These are phyloP conservation scores for Thymallus thymallus DNA, from an alignment of 2,113 vertebrate species.

Conservation along the genomic window DNA sequence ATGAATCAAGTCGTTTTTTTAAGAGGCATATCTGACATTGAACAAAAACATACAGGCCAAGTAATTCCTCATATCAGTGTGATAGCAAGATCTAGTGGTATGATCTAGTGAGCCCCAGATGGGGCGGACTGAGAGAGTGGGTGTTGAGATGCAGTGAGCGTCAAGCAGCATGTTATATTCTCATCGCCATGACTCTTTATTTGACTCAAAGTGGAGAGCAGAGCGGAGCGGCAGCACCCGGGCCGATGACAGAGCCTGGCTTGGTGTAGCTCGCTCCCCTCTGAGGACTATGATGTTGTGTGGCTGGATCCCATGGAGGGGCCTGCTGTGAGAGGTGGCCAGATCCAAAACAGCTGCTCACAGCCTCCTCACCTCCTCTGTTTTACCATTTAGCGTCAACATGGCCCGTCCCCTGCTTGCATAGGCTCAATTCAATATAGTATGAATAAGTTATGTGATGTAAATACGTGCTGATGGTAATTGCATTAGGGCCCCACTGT, in stretches of 20 bases:
- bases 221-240: too few relatives aligned
- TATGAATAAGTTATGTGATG: background rate
- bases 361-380: constrained; percentile 10
- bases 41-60: constrained; percentile 32
- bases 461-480: constrained; percentile 16
- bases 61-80: constrained; percentile 45
- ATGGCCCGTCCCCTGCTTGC: constrained; percentile 16
- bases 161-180: constrained; percentile 1
- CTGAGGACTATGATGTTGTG: constrained; percentile 45
- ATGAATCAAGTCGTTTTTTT: constrained; percentile 28
- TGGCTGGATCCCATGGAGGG: constrained; percentile 47
- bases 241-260: background rate
- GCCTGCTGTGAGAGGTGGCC: constrained; percentile 34
- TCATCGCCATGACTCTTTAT: background rate
- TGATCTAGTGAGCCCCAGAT: constrained; percentile 48
- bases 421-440: constrained; percentile 7
- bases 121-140: background rate
- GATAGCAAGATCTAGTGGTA: constrained; percentile 50
- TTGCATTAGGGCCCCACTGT: background rate
- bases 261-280: constrained; percentile 36
- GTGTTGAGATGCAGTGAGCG: constrained; percentile 7
- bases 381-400: constrained; percentile 11
- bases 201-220: too few relatives aligned
- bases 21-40: constrained; percentile 13
- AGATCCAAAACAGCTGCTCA: constrained; percentile 60